Evolutionary conservation across 2,888 invertebrate species (phyloP).

Genomic region (Pristionchus japonicus): DNA sequence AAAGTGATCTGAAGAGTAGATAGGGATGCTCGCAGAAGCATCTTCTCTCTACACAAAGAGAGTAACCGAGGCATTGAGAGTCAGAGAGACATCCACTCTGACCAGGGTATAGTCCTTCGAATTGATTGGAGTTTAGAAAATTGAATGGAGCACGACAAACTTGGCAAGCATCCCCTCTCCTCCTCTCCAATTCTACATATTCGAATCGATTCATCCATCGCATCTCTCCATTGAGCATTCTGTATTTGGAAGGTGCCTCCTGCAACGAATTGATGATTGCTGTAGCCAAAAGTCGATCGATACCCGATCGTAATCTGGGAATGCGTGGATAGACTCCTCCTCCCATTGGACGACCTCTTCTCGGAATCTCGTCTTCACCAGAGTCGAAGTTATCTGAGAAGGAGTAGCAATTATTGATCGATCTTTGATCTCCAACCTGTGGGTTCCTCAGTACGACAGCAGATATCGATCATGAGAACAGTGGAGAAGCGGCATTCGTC

Average conservation of each 20-base stretch:
- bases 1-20: background rate
- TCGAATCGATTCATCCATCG: slow-evolving; percentile 16
- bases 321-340: slow-evolving; percentile 12
- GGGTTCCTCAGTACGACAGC: slow-evolving; percentile 53
- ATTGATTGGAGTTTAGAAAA: background rate
- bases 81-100: slow-evolving; percentile 40
- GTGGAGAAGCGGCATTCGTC: slow-evolving; percentile 61
- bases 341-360: background rate
- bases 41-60: slow-evolving; percentile 7
- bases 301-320: background rate
- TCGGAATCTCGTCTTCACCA: background rate
- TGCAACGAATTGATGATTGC: background rate
- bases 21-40: background rate
- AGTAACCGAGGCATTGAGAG: slow-evolving; percentile 25
- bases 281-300: background rate
- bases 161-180: background rate
- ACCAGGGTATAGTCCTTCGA: slow-evolving; percentile 27
- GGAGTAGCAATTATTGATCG: background rate
- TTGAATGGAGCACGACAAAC: background rate
- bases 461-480: slow-evolving; percentile 61
- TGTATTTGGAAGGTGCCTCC: background rate
- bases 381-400: background rate
- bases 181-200: slow-evolving; percentile 13
- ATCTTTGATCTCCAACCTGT: background rate
- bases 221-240: slow-evolving; percentile 25